Percentiles rank a stretch among this genome's conserved stretches.
These are phyloP conservation scores for Mechanitis messenoides DNA, from an alignment of 2,888 invertebrate species.

Conservation along the genomic window DNA sequence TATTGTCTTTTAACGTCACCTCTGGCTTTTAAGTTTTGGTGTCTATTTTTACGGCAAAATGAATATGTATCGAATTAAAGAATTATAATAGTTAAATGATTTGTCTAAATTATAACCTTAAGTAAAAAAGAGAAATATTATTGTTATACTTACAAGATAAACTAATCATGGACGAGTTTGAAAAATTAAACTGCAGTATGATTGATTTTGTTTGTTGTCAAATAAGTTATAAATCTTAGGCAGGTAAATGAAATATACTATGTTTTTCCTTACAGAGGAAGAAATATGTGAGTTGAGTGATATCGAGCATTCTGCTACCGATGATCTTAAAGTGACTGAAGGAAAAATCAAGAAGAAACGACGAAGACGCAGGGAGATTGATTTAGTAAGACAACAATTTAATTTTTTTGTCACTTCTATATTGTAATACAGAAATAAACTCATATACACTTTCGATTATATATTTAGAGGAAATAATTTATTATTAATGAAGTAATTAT, in stretches of 20 bases:
- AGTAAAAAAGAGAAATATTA: background rate
- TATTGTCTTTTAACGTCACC: no score
- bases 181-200: slow-evolving; percentile 70
- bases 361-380: slow-evolving; percentile 64
- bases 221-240: background rate
- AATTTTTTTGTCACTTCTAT: no score
- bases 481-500: slow-evolving; percentile 16
- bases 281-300: slow-evolving; percentile 67
- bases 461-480: background rate
- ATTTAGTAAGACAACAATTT: slow-evolving; percentile 47
- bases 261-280: slow-evolving; percentile 43
- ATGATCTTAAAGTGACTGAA: slow-evolving; percentile 56
- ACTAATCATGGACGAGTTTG: slow-evolving; percentile 53
- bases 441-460: background rate
- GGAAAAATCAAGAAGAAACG: slow-evolving; percentile 64
- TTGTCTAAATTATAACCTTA: background rate
- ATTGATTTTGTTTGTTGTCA: slow-evolving; percentile 22
- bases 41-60: no score
- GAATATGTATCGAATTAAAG: no score
- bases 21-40: no score
- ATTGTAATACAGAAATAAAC: no score
- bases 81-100: background rate
- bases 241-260: background rate
- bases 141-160: background rate
- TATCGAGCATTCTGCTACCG: slow-evolving; percentile 61